A percentile compares a stretch with the other conserved stretches of the same genome.
Evolutionary conservation across 2,888 invertebrate species (phyloP).

Genomic region (Choreutis nemorana): DNA sequence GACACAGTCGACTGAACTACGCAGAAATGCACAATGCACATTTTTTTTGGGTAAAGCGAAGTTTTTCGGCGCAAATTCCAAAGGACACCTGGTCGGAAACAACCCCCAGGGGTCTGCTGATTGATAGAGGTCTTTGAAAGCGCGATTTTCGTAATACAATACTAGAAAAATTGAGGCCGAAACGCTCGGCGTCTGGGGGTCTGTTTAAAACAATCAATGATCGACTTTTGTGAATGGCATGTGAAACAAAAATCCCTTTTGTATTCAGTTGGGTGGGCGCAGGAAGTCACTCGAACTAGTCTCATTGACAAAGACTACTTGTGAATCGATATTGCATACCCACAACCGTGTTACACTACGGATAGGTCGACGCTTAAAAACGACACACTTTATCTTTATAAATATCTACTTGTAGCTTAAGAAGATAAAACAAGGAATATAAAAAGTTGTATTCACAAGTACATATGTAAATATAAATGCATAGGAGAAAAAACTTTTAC

Average conservation of each 20-base stretch:
- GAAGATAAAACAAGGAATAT: too few relatives aligned
- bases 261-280: conserved; percentile 39
- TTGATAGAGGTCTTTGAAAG: conserved; percentile 54
- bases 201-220: conserved; percentile 65
- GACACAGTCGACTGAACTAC: conserved; percentile 31
- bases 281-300: conserved; percentile 33
- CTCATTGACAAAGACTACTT: not conserved
- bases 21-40: conserved; percentile 53
- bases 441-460: too few relatives aligned
- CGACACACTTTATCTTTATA: too few relatives aligned
- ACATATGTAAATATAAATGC: too few relatives aligned
- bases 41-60: conserved; percentile 54
- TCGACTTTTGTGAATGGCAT: conserved; percentile 51
- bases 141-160: conserved; percentile 39
- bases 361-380: too few relatives aligned
- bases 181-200: conserved; percentile 50
- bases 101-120: conserved; percentile 60
- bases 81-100: conserved; percentile 65
- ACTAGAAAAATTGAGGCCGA: conserved; percentile 26
- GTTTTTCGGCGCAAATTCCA: conserved; percentile 61
- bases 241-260: conserved; percentile 52
- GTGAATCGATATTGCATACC: conserved; percentile 3
- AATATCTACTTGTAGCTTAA: too few relatives aligned
- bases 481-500: too few relatives aligned
- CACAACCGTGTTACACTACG: too few relatives aligned